phyloP scores from a whole-genome alignment of 2,113 vertebrate species.

The Urocynchramus pylzowi region DNA sequence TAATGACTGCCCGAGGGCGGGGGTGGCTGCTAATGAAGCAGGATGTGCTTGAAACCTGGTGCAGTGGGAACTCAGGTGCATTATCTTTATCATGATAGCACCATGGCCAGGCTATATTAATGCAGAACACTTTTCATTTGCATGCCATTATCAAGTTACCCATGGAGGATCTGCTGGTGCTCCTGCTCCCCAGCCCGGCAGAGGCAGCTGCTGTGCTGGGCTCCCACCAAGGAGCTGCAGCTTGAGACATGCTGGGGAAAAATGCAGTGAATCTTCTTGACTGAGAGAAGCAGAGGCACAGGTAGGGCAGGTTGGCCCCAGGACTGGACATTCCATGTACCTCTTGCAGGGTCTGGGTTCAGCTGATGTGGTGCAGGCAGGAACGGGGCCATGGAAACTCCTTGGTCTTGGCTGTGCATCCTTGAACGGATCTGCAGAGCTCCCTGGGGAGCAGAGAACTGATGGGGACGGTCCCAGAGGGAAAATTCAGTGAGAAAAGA shows the following conservation, averaged over 20 bases:
- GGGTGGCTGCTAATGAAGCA: background rate
- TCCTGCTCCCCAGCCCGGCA: background rate
- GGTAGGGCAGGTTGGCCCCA: background rate
- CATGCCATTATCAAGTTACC: background rate
- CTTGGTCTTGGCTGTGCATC: background rate
- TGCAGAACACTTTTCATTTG: background rate
- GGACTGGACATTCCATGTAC: rapidly evolving
- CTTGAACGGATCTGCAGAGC: background rate
- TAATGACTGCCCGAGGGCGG: background rate
- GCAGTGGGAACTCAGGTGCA: background rate
- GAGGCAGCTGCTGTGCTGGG: background rate
- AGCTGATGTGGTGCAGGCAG: background rate
- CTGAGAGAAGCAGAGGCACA: background rate
- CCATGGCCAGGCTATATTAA: background rate
- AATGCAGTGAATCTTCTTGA: background rate
- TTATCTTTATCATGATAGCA: background rate
- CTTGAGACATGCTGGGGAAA: background rate
- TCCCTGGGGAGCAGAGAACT: background rate
- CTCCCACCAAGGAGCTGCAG: background rate
- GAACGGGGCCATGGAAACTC: rapidly evolving
- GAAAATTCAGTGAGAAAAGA: background rate
- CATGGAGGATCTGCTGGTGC: rapidly evolving
- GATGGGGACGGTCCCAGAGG: background rate
- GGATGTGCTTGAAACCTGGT: background rate
- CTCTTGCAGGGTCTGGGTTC: background rate